Evolutionary conservation across 2,797 vertebrate genomes (phyloP).

Genomic region (Brotogeris chrysoptera): DNA sequence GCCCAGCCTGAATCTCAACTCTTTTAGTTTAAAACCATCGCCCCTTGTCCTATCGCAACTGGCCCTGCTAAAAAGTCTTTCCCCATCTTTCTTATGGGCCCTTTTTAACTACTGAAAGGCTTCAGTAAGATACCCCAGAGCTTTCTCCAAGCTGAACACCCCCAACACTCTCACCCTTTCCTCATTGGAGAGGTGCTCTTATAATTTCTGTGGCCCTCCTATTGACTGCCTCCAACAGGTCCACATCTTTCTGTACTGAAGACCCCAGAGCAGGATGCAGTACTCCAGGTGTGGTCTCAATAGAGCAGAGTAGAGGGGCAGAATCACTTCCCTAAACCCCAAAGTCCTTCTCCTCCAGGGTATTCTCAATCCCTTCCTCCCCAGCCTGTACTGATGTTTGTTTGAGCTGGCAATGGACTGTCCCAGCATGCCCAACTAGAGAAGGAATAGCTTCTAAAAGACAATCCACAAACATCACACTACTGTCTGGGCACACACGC

Average conservation of each 20-base stretch:
- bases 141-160: not conserved
- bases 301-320: not conserved
- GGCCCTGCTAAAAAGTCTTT: not conserved
- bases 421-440: not conserved
- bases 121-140: not conserved
- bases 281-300: not conserved
- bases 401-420: not conserved
- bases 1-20: not conserved
- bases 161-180: not conserved
- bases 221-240: not conserved
- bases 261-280: not conserved
- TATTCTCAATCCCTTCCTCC: not conserved
- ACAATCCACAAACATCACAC: not conserved
- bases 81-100: not conserved
- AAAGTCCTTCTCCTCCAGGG: not conserved
- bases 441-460: not conserved
- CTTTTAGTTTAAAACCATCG: not conserved
- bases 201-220: not conserved
- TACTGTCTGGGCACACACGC: not conserved
- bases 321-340: not conserved
- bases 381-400: not conserved
- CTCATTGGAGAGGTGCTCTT: not conserved
- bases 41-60: not conserved
- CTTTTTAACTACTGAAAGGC: not conserved
- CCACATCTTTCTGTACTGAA: not conserved